Conservation (phyloP, 2,797 vertebrate genomes). For the Microcaecilia unicolor region DNA sequence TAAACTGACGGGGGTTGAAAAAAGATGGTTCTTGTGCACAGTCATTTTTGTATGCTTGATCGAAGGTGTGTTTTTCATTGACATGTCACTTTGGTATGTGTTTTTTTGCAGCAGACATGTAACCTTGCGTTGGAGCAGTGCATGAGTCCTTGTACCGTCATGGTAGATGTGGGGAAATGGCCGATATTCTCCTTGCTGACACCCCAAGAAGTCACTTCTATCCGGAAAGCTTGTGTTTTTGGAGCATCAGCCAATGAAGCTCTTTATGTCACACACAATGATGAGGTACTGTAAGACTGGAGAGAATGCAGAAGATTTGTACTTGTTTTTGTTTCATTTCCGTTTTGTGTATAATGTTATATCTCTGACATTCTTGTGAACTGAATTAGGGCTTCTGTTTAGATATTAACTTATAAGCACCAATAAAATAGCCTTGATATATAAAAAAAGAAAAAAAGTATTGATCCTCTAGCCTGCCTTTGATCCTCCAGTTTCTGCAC, state of each 20-base stretch:
- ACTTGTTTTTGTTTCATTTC: background rate
- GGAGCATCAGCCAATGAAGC: conserved; percentile 87
- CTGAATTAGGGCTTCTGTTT: no score
- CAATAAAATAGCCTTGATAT: no score
- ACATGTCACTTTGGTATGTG: no score
- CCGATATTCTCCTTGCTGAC: conserved; percentile 86
- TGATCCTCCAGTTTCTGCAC: no score
- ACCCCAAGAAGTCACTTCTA: conserved; percentile 67
- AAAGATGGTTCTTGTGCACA: no score
- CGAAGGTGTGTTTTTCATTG: background rate
- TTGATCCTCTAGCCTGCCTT: no score
- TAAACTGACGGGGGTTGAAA: no score
- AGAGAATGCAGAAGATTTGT: background rate
- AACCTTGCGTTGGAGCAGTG: conserved; percentile 7
- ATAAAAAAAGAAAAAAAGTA: no score
- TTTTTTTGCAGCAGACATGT: conserved; percentile 21
- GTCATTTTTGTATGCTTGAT: background rate
- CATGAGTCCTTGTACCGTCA: conserved; percentile 42
- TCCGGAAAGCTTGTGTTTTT: conserved; percentile 83
- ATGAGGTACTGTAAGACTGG: no score
- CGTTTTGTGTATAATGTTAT: background rate
- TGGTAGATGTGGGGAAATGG: conserved; percentile 94
- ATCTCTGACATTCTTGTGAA: no score
- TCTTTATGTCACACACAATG: conserved; percentile 73
- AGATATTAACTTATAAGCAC: no score